These are phyloP conservation scores for Neofelis nebulosa DNA, from an alignment of 2,113 vertebrate genomes.

Conservation along the genomic window DNA sequence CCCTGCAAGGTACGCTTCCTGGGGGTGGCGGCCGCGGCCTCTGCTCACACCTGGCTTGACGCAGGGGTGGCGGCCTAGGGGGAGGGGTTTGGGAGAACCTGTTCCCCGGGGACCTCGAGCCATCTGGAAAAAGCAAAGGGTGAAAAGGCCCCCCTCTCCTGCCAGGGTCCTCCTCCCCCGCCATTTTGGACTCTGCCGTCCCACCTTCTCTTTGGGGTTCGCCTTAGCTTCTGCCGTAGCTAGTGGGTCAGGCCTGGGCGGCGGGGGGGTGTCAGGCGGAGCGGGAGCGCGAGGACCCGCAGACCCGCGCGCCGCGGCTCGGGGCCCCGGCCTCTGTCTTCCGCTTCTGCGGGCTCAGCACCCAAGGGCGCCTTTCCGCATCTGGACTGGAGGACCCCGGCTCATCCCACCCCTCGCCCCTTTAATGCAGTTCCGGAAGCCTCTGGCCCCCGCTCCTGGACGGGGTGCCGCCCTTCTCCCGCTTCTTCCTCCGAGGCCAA, in stretches of 20 bases:
- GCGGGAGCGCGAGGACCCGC: neutral
- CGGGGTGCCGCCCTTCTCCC: neutral
- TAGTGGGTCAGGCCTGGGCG: neutral
- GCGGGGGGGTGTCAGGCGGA: neutral
- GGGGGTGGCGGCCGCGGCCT: neutral
- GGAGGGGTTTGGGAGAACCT: neutral
- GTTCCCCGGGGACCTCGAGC: neutral
- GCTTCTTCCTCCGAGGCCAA: neutral
- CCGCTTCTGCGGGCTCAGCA: neutral
- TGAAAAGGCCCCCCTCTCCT: neutral
- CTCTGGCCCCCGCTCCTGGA: neutral
- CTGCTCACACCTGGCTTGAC: neutral
- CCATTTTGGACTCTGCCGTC: neutral
- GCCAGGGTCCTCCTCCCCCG: neutral
- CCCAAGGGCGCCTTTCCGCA: neutral
- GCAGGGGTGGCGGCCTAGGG: neutral
- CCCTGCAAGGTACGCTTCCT: neutral
- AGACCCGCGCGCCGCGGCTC: neutral
- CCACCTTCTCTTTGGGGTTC: neutral
- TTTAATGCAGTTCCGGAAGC: neutral
- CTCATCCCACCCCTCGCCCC: neutral
- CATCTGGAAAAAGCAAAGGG: neutral
- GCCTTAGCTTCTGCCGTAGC: neutral
- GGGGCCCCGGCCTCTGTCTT: rapidly evolving
- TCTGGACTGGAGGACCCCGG: neutral